Evolutionary conservation across 2,888 invertebrate species (phyloP).

Genomic region (Gryllus longicercus): DNA sequence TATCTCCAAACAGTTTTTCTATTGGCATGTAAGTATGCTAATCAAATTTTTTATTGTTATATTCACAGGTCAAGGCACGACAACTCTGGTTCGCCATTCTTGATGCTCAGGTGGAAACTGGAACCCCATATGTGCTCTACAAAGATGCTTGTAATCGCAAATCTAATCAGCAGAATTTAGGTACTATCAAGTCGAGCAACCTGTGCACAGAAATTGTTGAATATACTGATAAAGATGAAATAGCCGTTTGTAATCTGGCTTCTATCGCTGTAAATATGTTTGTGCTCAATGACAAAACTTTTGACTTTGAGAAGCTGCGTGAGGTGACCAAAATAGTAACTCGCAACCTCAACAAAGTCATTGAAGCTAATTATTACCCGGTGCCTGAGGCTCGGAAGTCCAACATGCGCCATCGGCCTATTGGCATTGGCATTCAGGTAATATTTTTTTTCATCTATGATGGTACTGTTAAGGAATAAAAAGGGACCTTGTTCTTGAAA

Average conservation of each 20-base stretch:
- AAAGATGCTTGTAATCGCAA: constrained; percentile 96
- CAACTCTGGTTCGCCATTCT: constrained; percentile 91
- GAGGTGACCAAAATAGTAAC: constrained; percentile 85
- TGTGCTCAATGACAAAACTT: constrained; percentile 73
- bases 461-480: too few relatives aligned
- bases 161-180: constrained; percentile 96
- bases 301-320: constrained; percentile 83
- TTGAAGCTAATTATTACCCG: constrained; percentile 95
- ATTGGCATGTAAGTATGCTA: too few relatives aligned
- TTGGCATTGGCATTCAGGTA: constrained; percentile 87
- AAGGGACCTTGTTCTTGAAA: too few relatives aligned
- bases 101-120: constrained; percentile 94
- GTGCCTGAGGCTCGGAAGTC: constrained; percentile 74
- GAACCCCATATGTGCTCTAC: constrained; percentile 95
- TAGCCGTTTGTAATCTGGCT: constrained; percentile 97
- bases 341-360: constrained; percentile 91
- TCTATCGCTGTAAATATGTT: constrained; percentile 96
- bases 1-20: too few relatives aligned
- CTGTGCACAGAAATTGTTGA: constrained; percentile 97
- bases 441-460: neutral
- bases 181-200: constrained; percentile 97
- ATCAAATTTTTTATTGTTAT: too few relatives aligned
- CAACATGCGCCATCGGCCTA: constrained; percentile 81
- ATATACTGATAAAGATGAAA: constrained; percentile 87
- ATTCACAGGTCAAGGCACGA: constrained; percentile 64